Percentiles rank a stretch among this genome's conserved stretches.
These are phyloP conservation scores for Stichodactyla helianthus DNA, from an alignment of 64 coral and sea anemone genomes.

Conservation along the genomic window DNA sequence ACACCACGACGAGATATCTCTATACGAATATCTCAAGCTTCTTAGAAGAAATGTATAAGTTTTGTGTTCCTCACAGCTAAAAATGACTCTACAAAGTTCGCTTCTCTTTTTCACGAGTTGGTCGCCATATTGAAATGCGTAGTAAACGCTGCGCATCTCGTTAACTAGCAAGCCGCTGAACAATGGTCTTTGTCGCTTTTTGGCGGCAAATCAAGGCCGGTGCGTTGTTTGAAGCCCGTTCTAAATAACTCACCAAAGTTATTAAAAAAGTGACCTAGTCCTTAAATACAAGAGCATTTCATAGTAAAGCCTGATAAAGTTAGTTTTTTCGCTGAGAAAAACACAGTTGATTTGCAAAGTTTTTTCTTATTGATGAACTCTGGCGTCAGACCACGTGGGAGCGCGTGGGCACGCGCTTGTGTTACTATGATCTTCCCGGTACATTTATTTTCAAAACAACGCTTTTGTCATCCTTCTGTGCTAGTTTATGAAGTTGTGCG, in stretches of 20 bases:
- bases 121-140: slow-evolving; percentile 6
- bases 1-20: neutral
- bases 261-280: no score
- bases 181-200: neutral
- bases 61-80: neutral
- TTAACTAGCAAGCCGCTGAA: neutral
- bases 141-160: neutral
- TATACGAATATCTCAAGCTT: neutral
- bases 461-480: no score
- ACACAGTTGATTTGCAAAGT: no score
- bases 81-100: neutral
- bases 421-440: no score
- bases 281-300: no score
- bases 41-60: neutral
- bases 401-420: no score
- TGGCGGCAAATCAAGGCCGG: neutral
- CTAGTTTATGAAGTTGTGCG: no score
- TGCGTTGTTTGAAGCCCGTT: neutral
- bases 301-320: no score
- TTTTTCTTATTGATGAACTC: no score
- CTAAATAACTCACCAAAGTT: neutral
- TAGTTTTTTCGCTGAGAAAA: no score
- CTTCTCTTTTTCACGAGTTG: neutral
- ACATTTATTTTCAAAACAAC: no score
- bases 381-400: no score